phyloP scores from a whole-genome alignment of 2,797 vertebrate genomes.

The Thripadectes ignobilis region DNA sequence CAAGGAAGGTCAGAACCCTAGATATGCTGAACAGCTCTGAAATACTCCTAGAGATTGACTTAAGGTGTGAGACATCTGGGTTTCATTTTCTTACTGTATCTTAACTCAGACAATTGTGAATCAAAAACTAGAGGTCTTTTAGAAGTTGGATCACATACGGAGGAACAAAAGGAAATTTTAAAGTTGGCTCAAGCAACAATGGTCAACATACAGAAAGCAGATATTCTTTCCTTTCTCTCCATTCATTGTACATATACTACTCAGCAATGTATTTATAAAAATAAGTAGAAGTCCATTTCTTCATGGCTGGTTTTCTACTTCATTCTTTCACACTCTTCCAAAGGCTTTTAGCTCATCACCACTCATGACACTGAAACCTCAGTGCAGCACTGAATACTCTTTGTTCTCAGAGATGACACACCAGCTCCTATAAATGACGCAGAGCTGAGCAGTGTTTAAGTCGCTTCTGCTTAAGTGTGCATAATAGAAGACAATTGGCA shows the following conservation, averaged over 20 bases:
- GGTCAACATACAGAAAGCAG: neutral
- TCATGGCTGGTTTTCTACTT: neutral
- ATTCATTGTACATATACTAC: neutral
- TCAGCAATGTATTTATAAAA: neutral
- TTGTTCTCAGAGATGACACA: neutral
- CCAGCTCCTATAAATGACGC: neutral
- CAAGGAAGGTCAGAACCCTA: neutral
- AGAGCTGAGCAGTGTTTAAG: neutral
- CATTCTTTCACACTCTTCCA: neutral
- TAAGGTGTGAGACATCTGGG: neutral
- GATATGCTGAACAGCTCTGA: neutral
- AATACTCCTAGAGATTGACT: neutral
- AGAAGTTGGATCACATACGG: neutral
- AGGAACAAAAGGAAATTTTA: slow-evolving; percentile 27
- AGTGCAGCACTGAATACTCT: neutral
- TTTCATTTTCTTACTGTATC: neutral
- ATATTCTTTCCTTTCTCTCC: neutral
- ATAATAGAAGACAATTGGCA: neutral
- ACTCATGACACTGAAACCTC: neutral
- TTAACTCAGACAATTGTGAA: neutral
- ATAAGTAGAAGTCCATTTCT: neutral
- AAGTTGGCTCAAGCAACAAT: neutral
- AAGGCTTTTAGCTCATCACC: neutral
- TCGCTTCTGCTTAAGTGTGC: neutral
- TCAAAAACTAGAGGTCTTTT: slow-evolving; percentile 12